phyloP scores from a whole-genome alignment of 2,797 vertebrate genomes.

The Fratercula arctica region DNA sequence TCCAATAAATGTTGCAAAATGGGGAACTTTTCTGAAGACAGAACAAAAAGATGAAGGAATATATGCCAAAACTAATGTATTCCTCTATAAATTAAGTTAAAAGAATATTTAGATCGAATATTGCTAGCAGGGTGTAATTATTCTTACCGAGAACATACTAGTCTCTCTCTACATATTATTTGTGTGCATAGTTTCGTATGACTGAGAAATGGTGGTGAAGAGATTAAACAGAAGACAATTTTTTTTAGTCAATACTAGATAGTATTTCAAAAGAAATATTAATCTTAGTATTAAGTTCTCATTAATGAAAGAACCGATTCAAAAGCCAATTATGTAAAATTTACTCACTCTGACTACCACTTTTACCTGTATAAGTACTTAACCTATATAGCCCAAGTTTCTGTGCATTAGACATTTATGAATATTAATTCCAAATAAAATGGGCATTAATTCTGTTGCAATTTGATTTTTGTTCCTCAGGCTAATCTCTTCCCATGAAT shows the following conservation, averaged over 20 bases:
- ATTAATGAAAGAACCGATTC: background rate
- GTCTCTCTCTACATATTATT: background rate
- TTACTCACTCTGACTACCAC: background rate
- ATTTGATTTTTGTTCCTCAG: background rate
- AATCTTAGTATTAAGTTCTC: background rate
- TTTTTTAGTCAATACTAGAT: background rate
- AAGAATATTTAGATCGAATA: background rate
- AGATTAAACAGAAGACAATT: background rate
- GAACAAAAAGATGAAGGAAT: background rate
- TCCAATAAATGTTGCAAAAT: background rate
- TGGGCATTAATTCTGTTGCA: background rate
- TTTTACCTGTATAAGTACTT: background rate
- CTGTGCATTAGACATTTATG: background rate
- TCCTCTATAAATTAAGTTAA: background rate
- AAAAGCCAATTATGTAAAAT: background rate
- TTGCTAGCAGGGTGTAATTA: background rate
- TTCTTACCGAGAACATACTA: background rate
- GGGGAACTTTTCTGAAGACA: background rate
- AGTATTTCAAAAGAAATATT: background rate
- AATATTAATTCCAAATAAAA: background rate
- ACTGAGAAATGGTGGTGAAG: background rate
- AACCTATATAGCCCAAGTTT: background rate
- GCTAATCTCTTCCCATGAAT: background rate
- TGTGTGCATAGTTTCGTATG: background rate
- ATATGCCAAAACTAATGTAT: background rate